Conservation (phyloP, 1,140 invertebrate species). For the Orchestia grillus region DNA sequence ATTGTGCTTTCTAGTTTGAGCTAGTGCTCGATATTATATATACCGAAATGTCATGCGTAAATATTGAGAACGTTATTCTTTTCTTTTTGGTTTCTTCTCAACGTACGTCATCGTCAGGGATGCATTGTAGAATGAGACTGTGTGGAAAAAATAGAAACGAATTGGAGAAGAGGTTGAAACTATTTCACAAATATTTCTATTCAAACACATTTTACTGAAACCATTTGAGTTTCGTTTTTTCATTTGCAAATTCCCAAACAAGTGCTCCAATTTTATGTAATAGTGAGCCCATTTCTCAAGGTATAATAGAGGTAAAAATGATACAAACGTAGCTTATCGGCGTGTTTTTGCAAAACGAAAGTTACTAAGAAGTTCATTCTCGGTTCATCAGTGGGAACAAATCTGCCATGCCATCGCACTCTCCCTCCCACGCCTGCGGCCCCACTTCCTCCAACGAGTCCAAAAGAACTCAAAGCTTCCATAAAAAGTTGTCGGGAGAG, state of each 20-base stretch:
- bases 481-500: constrained; percentile 43
- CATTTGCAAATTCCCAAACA: too few species aligned
- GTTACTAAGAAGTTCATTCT: neutral
- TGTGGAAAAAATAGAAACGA: neutral
- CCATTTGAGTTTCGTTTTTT: neutral
- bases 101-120: too few species aligned
- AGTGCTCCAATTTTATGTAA: too few species aligned
- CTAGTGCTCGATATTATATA: too few species aligned
- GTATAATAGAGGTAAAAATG: neutral
- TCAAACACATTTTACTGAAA: neutral
- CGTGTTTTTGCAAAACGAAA: neutral
- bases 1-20: too few species aligned
- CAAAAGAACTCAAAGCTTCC: constrained; percentile 33
- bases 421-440: neutral
- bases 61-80: too few species aligned
- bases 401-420: neutral
- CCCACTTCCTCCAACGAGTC: neutral
- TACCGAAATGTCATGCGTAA: too few species aligned
- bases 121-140: neutral
- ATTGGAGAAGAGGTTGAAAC: neutral
- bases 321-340: neutral
- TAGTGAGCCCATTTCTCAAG: neutral
- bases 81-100: too few species aligned
- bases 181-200: neutral
- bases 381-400: neutral